These are phyloP conservation scores for Marmota flaviventris DNA, from an alignment of 2,113 vertebrate species.

Conservation along the genomic window DNA sequence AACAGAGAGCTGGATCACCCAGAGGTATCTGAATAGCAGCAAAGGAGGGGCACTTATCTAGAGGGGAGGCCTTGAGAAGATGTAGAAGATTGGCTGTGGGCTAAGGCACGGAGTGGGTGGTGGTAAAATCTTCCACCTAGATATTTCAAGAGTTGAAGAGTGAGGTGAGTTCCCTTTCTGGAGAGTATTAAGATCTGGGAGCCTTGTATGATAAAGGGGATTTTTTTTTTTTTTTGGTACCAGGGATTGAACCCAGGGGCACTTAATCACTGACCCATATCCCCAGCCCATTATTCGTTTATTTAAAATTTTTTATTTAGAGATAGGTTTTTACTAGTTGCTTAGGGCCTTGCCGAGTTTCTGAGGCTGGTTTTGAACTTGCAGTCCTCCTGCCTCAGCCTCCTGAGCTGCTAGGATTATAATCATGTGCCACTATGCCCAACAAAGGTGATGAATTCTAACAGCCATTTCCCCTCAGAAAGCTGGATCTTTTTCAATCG, in stretches of 20 bases:
- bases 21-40: not conserved
- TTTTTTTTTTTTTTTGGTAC: too few relatives aligned
- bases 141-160: not conserved
- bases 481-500: conserved; percentile 81
- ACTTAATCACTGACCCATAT: too few relatives aligned
- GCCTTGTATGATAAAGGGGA: not conserved
- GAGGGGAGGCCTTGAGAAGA: not conserved
- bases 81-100: not conserved
- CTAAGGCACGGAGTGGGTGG: fast-evolving
- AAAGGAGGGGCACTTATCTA: not conserved
- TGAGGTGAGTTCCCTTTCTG: not conserved
- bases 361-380: too few relatives aligned
- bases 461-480: conserved; percentile 78
- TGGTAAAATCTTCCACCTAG: not conserved
- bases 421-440: too few relatives aligned
- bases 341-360: too few relatives aligned
- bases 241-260: too few relatives aligned
- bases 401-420: too few relatives aligned
- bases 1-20: not conserved
- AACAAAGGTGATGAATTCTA: conserved; percentile 12
- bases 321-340: too few relatives aligned
- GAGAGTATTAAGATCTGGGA: not conserved
- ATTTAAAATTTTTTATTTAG: too few relatives aligned
- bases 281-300: too few relatives aligned
- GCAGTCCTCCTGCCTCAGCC: too few relatives aligned